Conservation (phyloP, 1,140 invertebrate species). For the Arion vulgaris region DNA sequence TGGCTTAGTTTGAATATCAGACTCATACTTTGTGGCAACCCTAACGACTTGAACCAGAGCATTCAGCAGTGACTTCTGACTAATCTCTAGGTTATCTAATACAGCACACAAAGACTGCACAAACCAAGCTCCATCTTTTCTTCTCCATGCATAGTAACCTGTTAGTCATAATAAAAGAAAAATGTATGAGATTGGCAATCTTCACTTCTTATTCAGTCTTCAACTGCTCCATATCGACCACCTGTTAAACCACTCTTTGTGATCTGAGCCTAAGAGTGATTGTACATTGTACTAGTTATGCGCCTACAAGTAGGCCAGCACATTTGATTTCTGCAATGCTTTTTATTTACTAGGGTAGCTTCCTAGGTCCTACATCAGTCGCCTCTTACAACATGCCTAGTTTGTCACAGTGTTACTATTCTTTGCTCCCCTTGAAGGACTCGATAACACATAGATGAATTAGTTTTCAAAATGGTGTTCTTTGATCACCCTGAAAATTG, state of each 20-base stretch:
- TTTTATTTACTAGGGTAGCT: too few relatives aligned
- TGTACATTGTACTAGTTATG: too few relatives aligned
- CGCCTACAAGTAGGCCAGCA: too few relatives aligned
- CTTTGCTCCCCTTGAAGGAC: too few relatives aligned
- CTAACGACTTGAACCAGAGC: constrained; percentile 89
- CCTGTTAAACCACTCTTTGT: too few relatives aligned
- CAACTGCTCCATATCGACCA: too few relatives aligned
- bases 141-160: constrained; percentile 95
- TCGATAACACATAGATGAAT: not conserved
- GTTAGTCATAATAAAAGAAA: constrained; percentile 74
- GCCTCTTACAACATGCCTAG: too few relatives aligned
- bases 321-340: too few relatives aligned
- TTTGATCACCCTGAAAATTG: constrained; percentile 17
- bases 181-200: constrained; percentile 80
- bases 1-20: constrained; percentile 81
- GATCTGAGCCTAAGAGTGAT: too few relatives aligned
- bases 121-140: constrained; percentile 94
- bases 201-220: not conserved
- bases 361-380: too few relatives aligned
- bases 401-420: too few relatives aligned
- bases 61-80: constrained; percentile 83
- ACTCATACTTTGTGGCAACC: constrained; percentile 91
- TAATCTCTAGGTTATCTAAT: constrained; percentile 75
- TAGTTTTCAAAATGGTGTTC: too few relatives aligned
- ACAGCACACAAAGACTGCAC: constrained; percentile 90